Percentiles rank a stretch among this genome's conserved stretches.
Evolutionary conservation across 2,888 invertebrate species (phyloP).

Genomic region (Octonoba sinensis): DNA sequence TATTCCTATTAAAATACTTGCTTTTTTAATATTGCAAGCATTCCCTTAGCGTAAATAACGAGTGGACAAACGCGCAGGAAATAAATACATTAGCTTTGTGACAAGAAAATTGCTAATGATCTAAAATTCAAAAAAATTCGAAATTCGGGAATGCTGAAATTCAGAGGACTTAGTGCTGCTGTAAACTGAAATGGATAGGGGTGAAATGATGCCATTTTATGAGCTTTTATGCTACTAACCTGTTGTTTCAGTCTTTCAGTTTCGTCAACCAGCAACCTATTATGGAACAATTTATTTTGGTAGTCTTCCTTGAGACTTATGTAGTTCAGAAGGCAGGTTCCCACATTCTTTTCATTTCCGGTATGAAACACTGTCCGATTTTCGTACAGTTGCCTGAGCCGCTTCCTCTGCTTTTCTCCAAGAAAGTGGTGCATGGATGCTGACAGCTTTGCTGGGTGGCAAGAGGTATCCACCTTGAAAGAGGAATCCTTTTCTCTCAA

Average conservation of each 20-base stretch:
- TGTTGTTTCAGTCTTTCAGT: background rate
- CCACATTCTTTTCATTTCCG: background rate
- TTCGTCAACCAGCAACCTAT: background rate
- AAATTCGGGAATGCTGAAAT: too few species aligned
- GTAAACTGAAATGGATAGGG: too few species aligned
- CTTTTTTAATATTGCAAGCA: too few species aligned
- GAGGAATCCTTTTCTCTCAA: background rate
- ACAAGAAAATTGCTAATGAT: too few species aligned
- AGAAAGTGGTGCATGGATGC: constrained; percentile 5
- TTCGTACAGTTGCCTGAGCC: background rate
- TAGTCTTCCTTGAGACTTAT: background rate
- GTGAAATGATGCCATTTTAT: too few species aligned
- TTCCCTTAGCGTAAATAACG: too few species aligned
- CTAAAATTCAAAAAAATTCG: too few species aligned
- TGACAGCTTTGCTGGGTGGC: background rate
- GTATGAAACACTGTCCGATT: background rate
- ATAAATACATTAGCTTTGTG: too few species aligned
- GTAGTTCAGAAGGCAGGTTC: background rate
- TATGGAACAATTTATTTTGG: constrained; percentile 1
- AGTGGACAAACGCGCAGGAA: too few species aligned
- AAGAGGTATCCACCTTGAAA: background rate
- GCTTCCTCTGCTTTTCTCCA: background rate
- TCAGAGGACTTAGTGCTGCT: too few species aligned
- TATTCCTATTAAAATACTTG: too few species aligned
- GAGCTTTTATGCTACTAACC: background rate